Evolutionary conservation across 2,113 vertebrate species (phyloP).

Genomic region (Bagarius yarrelli): DNA sequence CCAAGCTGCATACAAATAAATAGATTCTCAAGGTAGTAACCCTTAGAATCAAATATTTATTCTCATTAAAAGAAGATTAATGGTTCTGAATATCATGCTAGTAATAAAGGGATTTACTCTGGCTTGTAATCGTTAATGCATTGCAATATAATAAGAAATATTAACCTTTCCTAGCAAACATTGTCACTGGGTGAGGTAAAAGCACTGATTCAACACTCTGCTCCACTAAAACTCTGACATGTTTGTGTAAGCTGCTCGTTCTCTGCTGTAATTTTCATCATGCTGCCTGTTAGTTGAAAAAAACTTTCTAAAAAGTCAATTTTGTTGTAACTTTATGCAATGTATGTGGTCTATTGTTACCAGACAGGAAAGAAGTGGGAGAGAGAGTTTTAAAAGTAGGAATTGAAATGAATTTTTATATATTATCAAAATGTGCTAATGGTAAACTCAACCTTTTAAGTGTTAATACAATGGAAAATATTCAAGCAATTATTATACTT

Average conservation of each 20-base stretch:
- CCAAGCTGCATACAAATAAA: not conserved
- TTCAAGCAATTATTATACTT: too few species aligned
- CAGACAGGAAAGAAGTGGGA: not conserved
- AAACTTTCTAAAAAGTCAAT: not conserved
- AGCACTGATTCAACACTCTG: not conserved
- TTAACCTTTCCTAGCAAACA: not conserved
- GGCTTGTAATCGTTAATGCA: slow-evolving; percentile 9
- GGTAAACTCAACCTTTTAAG: not conserved
- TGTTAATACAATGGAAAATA: too few species aligned
- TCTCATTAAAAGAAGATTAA: not conserved
- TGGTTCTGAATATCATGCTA: not conserved
- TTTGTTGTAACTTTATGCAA: not conserved
- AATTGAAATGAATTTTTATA: not conserved
- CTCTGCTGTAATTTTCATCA: not conserved
- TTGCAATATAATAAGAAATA: not conserved
- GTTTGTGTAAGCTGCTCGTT: not conserved
- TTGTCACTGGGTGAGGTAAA: not conserved
- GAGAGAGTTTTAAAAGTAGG: not conserved
- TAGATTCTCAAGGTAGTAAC: not conserved
- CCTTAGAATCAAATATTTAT: not conserved
- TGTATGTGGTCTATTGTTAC: not conserved
- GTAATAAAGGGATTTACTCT: slow-evolving; percentile 12
- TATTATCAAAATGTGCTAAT: not conserved
- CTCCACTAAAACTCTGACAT: not conserved
- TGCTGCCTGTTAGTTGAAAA: slow-evolving; percentile 2